A percentile compares a stretch with the other conserved stretches of the same genome.
Conservation (phyloP, 2,797 vertebrate species). For the Gallinago stenura region DNA sequence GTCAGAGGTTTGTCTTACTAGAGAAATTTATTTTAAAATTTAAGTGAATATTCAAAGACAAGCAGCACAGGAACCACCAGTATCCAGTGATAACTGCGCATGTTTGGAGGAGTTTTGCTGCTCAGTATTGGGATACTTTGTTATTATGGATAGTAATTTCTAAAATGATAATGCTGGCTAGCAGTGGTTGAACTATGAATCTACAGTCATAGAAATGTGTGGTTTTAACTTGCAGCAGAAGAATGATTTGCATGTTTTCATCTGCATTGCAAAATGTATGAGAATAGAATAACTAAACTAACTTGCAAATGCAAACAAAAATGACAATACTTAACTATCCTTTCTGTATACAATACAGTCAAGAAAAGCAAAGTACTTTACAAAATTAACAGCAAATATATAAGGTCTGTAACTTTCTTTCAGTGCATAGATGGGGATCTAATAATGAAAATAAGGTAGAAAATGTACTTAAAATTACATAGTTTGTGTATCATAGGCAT, state of each 20-base stretch:
- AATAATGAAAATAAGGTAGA: not conserved
- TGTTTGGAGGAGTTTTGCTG: not conserved
- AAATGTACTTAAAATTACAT: not conserved
- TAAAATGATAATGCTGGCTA: not conserved
- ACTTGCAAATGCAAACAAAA: not conserved
- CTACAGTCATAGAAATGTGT: not conserved
- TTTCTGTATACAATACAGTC: not conserved
- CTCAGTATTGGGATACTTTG: not conserved
- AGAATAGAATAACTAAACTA: not conserved
- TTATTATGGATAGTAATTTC: not conserved
- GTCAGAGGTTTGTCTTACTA: not conserved
- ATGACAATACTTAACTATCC: not conserved
- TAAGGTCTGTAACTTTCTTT: not conserved
- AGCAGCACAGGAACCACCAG: not conserved
- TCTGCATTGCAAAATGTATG: not conserved
- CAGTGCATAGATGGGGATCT: not conserved
- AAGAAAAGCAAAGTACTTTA: not conserved
- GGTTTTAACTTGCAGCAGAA: not conserved
- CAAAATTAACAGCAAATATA: not conserved
- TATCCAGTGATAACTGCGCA: not conserved
- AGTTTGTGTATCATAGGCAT: not conserved
- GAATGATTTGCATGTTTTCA: not conserved
- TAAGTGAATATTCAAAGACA: not conserved
- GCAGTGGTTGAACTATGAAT: not conserved
- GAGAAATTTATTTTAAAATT: not conserved